Evolutionary conservation across 2,797 vertebrate species (phyloP).

Genomic region (Adrianichthys oophorus): DNA sequence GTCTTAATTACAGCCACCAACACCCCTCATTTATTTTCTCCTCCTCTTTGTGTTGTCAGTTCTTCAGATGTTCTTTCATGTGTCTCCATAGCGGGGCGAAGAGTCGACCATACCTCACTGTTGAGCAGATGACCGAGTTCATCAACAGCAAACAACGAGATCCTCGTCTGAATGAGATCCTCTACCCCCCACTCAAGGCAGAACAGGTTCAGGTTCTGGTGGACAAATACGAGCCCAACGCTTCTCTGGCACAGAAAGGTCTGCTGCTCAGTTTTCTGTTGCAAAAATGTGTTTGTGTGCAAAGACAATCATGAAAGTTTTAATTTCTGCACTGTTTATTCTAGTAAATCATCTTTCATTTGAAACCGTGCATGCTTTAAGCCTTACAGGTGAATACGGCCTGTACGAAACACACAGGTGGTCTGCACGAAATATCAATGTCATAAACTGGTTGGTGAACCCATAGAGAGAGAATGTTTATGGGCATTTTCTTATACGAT

Average conservation of each 20-base stretch:
- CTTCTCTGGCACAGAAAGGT: conserved; percentile 89
- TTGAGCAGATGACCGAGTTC: conserved; percentile 97
- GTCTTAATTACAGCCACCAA: conserved; percentile 42
- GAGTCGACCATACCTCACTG: conserved; percentile 88
- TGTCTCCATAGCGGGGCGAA: conserved; percentile 85
- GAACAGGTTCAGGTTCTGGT: conserved; percentile 94
- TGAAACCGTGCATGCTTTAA: too few species aligned
- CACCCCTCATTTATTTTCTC: conserved; percentile 4
- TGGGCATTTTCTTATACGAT: too few species aligned
- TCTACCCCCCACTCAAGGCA: conserved; percentile 93
- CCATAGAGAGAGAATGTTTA: too few species aligned
- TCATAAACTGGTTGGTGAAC: too few species aligned
- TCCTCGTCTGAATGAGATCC: conserved; percentile 95
- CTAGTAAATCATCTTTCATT: too few species aligned
- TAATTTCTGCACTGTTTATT: too few species aligned
- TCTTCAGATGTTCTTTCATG: background rate
- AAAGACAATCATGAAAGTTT: background rate
- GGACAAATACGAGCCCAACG: conserved; percentile 93
- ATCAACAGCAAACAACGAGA: conserved; percentile 94
- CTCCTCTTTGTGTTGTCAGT: background rate
- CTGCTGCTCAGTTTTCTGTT: conserved; percentile 55
- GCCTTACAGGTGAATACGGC: too few species aligned
- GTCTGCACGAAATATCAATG: too few species aligned
- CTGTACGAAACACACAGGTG: too few species aligned
- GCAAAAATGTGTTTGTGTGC: conserved; percentile 3